Evolutionary conservation across 2,113 vertebrate genomes (phyloP), one percentile per base, ranked within the genome.

Genomic region (Sinosuthora webbiana): DNA sequence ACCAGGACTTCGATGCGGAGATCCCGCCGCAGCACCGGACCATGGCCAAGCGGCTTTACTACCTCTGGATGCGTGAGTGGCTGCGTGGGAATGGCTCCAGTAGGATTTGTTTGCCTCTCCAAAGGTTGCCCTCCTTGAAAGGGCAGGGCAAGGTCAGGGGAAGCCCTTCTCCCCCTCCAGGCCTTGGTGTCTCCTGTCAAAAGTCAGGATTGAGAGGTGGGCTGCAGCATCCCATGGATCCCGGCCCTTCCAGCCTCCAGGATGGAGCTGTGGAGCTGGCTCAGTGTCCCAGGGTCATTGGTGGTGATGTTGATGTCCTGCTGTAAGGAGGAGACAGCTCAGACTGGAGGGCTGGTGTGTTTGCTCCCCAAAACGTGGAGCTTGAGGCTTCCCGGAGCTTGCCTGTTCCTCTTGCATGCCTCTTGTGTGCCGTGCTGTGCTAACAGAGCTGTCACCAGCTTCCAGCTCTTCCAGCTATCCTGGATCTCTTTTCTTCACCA

Each of bases 21-120:
- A 99, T 99, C 78, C 99, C 99, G 0, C 99, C 99, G 2, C 99
- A 99, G 97, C 99, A 99, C 91, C 98, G 98, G 62, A 99, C 96
- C 96, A 98, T 99, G 98, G 99, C 99, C 98, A 99, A 99, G 95
- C 99, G 99, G 85, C 98, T 99, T 86, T 99, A 99, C 97, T 98
- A 99, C 98, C 98, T 99, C 96, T 99, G 99, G 99, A 99, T 99
- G 97, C 22, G 99, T 99, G 97, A 99, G 99, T 99, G 42, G 5
- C 52, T 22, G 56, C 28, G 18, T 2, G 14, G n/a, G 35, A 76
- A 37, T 15, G 56, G 55, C 33, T 59, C 1, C 23, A 52, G 28
- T 2, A 47, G 47, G 13, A 56, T 13, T 50, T 28, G 64, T 78
- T 68, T 79, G 67, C 69, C 53, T 65, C 37, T 56, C 59, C 6